Conservation (phyloP, 2,888 invertebrate genomes). For the Digitonthophagus gazella region DNA sequence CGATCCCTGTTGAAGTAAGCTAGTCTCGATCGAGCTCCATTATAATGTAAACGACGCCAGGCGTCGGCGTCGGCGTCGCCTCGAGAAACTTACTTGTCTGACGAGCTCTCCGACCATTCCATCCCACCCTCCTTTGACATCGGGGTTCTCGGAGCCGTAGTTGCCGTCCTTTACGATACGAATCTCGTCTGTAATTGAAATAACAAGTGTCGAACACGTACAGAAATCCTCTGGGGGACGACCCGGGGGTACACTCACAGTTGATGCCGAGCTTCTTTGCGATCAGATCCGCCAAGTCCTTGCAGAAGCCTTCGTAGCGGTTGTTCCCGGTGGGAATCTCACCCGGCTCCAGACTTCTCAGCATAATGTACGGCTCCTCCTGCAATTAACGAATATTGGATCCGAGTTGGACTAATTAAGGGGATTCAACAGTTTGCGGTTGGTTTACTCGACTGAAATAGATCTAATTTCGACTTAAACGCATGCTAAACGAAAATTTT, state of each 20-base stretch:
- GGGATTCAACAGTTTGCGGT: background rate
- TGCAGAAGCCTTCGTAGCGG: constrained; percentile 86
- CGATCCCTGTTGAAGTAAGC: background rate
- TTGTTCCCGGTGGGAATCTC: constrained; percentile 71
- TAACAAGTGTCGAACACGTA: constrained; percentile 3
- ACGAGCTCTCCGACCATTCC: constrained; percentile 86
- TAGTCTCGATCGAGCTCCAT: background rate
- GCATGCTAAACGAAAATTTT: constrained; percentile 1
- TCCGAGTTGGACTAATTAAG: background rate
- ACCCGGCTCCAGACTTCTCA: constrained; percentile 64
- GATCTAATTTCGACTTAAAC: background rate
- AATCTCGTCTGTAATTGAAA: constrained; percentile 69
- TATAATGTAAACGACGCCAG: background rate
- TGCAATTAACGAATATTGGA: constrained; percentile 40
- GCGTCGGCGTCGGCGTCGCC: background rate
- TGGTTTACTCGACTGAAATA: background rate
- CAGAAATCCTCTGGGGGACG: background rate
- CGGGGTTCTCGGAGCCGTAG: constrained; percentile 76
- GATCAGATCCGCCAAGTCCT: constrained; percentile 83
- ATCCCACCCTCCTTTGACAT: constrained; percentile 78
- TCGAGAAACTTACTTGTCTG: constrained; percentile 66
- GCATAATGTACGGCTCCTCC: constrained; percentile 89
- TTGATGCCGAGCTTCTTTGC: constrained; percentile 77
- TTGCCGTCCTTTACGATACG: constrained; percentile 81
- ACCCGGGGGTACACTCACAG: constrained; percentile 62